Base-by-base conservation (phyloP, 2,113 vertebrate genomes). In the Hippopotamus amphibius region DNA sequence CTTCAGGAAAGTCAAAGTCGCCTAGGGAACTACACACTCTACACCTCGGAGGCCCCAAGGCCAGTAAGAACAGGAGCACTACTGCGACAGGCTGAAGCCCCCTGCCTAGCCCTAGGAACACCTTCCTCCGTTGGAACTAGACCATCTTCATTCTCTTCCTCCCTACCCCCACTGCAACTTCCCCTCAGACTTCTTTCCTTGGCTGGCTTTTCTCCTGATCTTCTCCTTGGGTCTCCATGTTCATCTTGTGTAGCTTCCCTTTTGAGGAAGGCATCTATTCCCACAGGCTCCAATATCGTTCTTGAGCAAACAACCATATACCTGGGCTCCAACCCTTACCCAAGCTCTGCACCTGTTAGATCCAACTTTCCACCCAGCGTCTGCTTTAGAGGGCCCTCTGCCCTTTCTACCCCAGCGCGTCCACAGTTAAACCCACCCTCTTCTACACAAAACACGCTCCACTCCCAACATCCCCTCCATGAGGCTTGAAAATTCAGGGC, bases 1-100 rank as follows among this genome's bases (percentile, higher is more conserved):
- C 59, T 82, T 82, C 81, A 15, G 37, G 30, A 81, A 82, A 43
- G 43, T 15, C 55, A 57, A 57, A 57, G 19, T 57, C 2, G 37
- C 21, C 30, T 33, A 6, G 10, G n/a, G 43, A 66, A 24, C 0
- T 11, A 4, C 50, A 57, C 16, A 3, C 14, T 3, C 65, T 30
- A 3, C 8, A 4, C 17, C 28, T 48, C 1, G 1, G 30, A 37
- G 15, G n/a, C 24, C 41, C 28, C 0, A 4, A 30, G 30, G 26
- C 66, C 28, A 14, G 26, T 7, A 3, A 61, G 37, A 63, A 43
- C 37, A 88, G 46, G 50, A 57, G 28, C 2, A 55, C 48, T 0
- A 7, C 55, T 4, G 11, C 61, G 37, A 61, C 17, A 33, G 6
- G 15, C n/a, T 6, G 6, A n/a, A 4, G 7, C 33, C n/a, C 21